A percentile compares a stretch with the other conserved stretches of the same genome.
phyloP scores from a whole-genome alignment of 2,797 vertebrate species.

The Kryptopterus vitreolus region DNA sequence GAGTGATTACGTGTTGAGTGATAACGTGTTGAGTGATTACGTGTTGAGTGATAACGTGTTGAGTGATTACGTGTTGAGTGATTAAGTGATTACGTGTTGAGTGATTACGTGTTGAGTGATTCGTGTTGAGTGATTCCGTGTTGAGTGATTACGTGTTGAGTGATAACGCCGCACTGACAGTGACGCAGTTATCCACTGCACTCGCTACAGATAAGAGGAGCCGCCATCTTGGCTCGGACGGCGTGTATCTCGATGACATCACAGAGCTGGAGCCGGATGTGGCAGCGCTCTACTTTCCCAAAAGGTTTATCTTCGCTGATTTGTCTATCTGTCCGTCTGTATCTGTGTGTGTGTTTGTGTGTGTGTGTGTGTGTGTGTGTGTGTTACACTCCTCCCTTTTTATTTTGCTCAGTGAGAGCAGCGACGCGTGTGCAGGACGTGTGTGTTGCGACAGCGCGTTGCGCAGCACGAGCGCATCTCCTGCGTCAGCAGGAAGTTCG shows the following conservation, averaged over 20 bases:
- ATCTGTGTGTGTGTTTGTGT: not conserved
- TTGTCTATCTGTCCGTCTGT: too few species aligned
- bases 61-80: too few species aligned
- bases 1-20: too few species aligned
- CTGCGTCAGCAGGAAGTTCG: slow-evolving; percentile 77
- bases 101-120: too few species aligned
- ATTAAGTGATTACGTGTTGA: too few species aligned
- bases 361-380: too few species aligned
- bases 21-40: too few species aligned
- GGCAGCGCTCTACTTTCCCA: slow-evolving; percentile 94
- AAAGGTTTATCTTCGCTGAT: slow-evolving; percentile 85
- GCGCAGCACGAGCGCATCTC: slow-evolving; percentile 72
- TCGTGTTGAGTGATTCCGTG: too few species aligned
- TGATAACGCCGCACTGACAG: not conserved
- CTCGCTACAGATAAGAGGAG: slow-evolving; percentile 84
- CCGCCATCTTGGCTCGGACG: slow-evolving; percentile 90
- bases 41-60: too few species aligned
- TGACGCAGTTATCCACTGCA: not conserved
- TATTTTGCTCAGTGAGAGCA: slow-evolving; percentile 63
- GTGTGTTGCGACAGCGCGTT: slow-evolving; percentile 48
- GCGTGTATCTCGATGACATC: slow-evolving; percentile 94
- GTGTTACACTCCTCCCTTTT: too few species aligned
- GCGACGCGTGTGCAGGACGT: slow-evolving; percentile 52
- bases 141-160: too few species aligned
- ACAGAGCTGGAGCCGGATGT: slow-evolving; percentile 92